Conservation (phyloP, 30 jellyfish, hydroid and myxozoan species). For the Hydractinia symbiolongicarpus region DNA sequence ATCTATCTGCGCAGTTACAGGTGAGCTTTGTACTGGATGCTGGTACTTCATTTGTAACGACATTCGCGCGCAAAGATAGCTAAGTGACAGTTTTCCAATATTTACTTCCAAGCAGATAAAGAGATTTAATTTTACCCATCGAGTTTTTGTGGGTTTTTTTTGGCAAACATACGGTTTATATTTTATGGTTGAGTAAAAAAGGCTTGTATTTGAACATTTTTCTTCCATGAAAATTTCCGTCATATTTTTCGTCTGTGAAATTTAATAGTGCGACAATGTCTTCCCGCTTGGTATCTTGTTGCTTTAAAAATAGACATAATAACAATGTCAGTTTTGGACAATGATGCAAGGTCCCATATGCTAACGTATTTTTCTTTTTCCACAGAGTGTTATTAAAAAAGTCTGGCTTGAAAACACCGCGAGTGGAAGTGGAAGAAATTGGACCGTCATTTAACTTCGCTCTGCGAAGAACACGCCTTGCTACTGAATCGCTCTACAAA, state of each 20-base stretch:
- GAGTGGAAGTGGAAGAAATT: slow-evolving; percentile 68
- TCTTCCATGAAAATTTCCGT: no score
- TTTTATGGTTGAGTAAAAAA: no score
- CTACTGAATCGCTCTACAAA: slow-evolving; percentile 72
- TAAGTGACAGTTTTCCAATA: no score
- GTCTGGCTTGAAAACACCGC: slow-evolving; percentile 85
- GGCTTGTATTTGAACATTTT: no score
- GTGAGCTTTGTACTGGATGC: slow-evolving; percentile 17
- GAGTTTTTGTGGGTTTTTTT: no score
- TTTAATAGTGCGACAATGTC: not conserved
- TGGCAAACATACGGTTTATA: no score
- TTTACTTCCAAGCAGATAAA: no score
- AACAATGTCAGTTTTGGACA: not conserved
- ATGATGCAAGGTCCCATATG: not conserved
- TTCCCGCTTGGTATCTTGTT: not conserved
- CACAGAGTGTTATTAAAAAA: slow-evolving; percentile 56
- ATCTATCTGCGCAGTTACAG: slow-evolving; percentile 73
- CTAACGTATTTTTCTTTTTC: not conserved
- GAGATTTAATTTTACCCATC: no score
- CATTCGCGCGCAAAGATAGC: no score
- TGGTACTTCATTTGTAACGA: not conserved
- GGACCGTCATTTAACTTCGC: slow-evolving; percentile 82
- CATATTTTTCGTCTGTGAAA: not conserved
- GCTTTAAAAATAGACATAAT: not conserved
- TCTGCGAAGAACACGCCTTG: slow-evolving; percentile 77